phyloP scores from a whole-genome alignment of 1,140 invertebrate genomes.

The Diabrotica virgifera region DNA sequence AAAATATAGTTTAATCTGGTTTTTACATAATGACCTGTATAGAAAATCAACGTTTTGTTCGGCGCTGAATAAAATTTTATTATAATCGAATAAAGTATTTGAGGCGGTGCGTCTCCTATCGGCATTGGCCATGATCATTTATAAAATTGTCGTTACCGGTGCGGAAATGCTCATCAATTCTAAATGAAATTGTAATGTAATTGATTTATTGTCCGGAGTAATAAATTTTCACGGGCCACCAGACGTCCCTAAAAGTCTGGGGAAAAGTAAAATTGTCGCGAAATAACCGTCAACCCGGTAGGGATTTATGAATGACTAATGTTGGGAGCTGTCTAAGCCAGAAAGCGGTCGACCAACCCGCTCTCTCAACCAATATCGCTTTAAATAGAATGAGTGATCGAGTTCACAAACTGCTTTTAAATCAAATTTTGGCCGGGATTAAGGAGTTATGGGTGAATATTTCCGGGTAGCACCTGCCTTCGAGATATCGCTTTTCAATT shows the following conservation, averaged over 20 bases:
- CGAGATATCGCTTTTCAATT: conserved; percentile 38
- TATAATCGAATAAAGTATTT: too few species aligned
- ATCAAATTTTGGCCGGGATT: conserved; percentile 38
- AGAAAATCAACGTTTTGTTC: too few species aligned
- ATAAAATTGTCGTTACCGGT: conserved; percentile 3
- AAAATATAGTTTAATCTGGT: too few species aligned
- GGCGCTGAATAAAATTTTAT: too few species aligned
- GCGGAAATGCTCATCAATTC: not conserved
- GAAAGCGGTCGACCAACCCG: conserved; percentile 19
- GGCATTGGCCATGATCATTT: not conserved
- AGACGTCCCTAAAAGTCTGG: conserved; percentile 1
- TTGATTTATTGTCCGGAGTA: not conserved
- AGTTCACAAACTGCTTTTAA: conserved; percentile 38
- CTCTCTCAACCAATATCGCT: conserved; percentile 25
- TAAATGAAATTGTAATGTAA: conserved; percentile 3
- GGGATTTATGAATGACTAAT: conserved; percentile 27
- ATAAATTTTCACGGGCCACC: conserved; percentile 1
- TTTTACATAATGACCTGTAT: too few species aligned
- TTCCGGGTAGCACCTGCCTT: conserved; percentile 36
- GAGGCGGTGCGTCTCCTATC: too few species aligned
- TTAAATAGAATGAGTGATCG: conserved; percentile 34
- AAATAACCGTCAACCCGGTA: conserved; percentile 24
- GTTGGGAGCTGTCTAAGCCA: conserved; percentile 17
- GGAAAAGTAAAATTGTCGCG: conserved; percentile 22
- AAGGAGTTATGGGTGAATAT: conserved; percentile 41